Conservation (phyloP, 2,113 vertebrate genomes). For the Capra hircus region DNA sequence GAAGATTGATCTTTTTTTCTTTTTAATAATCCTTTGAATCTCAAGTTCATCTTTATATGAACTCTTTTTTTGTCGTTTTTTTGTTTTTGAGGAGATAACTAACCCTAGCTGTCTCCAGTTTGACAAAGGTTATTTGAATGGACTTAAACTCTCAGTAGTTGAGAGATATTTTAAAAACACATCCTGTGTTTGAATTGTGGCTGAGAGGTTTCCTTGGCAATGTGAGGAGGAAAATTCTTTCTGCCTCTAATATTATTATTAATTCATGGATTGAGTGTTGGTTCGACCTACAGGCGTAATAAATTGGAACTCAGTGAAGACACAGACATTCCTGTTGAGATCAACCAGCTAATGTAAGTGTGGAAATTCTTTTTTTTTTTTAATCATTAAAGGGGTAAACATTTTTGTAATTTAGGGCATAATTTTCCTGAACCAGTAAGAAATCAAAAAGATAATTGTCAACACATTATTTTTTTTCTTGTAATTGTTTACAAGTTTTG, state of each 20-base stretch:
- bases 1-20: slow-evolving; percentile 86
- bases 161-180: slow-evolving; percentile 80
- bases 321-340: slow-evolving; percentile 76
- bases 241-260: slow-evolving; percentile 87
- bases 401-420: background rate
- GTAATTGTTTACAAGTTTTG: slow-evolving; percentile 6
- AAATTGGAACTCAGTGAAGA: slow-evolving; percentile 85
- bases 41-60: slow-evolving; percentile 73
- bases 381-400: background rate
- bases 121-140: slow-evolving; percentile 82
- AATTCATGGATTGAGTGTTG: slow-evolving; percentile 98
- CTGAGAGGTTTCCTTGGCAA: slow-evolving; percentile 85
- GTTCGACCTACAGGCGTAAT: slow-evolving; percentile 93
- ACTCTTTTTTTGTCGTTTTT: slow-evolving; percentile 62
- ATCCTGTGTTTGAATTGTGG: slow-evolving; percentile 84
- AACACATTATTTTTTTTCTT: slow-evolving; percentile 18
- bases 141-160: slow-evolving; percentile 84
- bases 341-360: slow-evolving; percentile 84
- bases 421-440: slow-evolving; percentile 38
- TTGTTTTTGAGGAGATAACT: slow-evolving; percentile 79
- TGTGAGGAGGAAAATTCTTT: slow-evolving; percentile 89
- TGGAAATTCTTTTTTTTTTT: background rate
- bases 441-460: background rate
- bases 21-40: slow-evolving; percentile 77
- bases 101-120: slow-evolving; percentile 81